Base-by-base conservation (phyloP, 2,888 invertebrate genomes). In the Caenorhabditis afra region DNA sequence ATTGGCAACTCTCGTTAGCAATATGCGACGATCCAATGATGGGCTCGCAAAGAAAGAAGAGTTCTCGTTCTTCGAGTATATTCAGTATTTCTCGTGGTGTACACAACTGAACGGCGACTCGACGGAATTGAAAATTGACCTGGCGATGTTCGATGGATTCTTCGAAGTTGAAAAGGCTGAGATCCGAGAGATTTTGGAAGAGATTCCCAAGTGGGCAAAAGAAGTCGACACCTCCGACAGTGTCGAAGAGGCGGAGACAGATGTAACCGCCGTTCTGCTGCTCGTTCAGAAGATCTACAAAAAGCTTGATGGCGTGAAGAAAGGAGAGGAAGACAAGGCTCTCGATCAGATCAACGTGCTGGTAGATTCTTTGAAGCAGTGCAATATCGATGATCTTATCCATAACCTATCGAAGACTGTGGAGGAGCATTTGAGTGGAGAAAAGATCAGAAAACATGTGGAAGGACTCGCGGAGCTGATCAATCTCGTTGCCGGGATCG, bases 251-350 rank as follows among this genome's bases (percentile, higher is more conserved):
- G 20, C 18, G 14, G 77, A 78, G 18, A 44, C 55, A 0, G 71
- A 78, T 61, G 61, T 57, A 3, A 78, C 61, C 10, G 14, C 18
- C 1, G 22, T 78, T 22, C 53, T 71, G 8, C 22, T 78, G 35
- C 55, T 78, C n/a, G 53, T 78, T 22, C 77, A 78, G 20, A 53
- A 53, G 47, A 55, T 78, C 12, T 78, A 66, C 41, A 78, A 78
- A n/a, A 61, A 39, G 22, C 35, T 78, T 7, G 66, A 71, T 14
- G 37, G 23, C 23, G 57, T 65, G 3, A 52, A 14, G 1, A 44
- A 37, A 8, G 53, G 39, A 23, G 78, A 67, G 20, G 71, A 73
- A 12, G 59, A 44, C 14, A 78, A 78, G 37, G n/a, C 66, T 16
- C 55, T 78, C n/a, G 78, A 78, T 64, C 55, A 57, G 16, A 64